Conservation (phyloP, 2,888 invertebrate genomes). For the Ryuthela nishihirai region DNA sequence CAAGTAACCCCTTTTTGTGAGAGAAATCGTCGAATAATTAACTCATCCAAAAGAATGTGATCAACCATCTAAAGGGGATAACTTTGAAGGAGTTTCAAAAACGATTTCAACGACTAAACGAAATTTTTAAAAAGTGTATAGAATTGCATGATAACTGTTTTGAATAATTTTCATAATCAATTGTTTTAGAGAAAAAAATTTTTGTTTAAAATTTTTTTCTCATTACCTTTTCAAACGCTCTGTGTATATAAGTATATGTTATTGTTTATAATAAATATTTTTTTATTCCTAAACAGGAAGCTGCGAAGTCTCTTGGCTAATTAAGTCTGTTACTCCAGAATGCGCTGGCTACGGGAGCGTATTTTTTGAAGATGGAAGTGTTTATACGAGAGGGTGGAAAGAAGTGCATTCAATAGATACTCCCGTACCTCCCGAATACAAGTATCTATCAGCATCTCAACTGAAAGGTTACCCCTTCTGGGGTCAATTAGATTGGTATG, state of each 20-base stretch:
- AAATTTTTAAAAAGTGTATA: neutral
- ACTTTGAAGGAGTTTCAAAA: no score
- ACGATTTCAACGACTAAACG: no score
- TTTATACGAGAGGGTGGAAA: conserved; percentile 27
- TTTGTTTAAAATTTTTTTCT: neutral
- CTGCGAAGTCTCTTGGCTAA: conserved; percentile 20
- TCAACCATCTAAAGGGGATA: no score
- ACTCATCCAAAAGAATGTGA: no score
- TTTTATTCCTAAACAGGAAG: conserved; percentile 9
- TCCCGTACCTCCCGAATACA: conserved; percentile 30
- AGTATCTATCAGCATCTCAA: conserved; percentile 46
- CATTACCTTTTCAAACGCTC: neutral
- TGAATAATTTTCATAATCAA: no score
- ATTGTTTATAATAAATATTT: neutral
- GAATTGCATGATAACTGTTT: no score
- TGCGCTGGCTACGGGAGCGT: conserved; percentile 33
- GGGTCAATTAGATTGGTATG: conserved; percentile 50
- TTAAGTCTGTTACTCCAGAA: conserved; percentile 24
- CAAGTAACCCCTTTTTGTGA: neutral
- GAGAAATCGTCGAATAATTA: no score
- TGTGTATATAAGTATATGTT: neutral
- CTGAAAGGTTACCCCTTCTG: conserved; percentile 51
- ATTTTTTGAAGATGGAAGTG: conserved; percentile 23
- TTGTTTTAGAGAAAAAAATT: neutral
- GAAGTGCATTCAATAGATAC: conserved; percentile 16